Conservation (phyloP, 2,797 vertebrate genomes). For the Orestias chungarensis region DNA sequence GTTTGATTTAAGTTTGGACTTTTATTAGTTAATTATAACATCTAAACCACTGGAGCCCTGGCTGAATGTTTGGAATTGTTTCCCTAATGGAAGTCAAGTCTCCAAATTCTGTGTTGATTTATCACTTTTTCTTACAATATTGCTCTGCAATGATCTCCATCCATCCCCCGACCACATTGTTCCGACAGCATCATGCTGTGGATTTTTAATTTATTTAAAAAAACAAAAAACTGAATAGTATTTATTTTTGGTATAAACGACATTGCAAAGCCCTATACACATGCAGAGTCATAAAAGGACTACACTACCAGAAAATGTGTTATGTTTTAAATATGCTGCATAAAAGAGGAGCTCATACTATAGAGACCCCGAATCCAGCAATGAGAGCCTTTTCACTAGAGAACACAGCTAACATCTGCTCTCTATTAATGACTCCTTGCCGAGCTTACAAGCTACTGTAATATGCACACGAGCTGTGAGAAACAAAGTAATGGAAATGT, state of each 20-base stretch:
- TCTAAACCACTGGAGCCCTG: not conserved
- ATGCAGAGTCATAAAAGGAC: not conserved
- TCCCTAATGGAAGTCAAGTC: not conserved
- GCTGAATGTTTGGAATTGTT: not conserved
- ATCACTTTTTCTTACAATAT: not conserved
- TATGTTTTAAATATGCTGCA: slow-evolving; percentile 9
- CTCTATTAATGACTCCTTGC: slow-evolving; percentile 67
- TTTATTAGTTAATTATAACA: not conserved
- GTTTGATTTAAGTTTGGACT: not conserved
- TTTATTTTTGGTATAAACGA: not conserved
- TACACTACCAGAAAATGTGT: not conserved
- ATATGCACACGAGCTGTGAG: slow-evolving; percentile 65
- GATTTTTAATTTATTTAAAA: not conserved
- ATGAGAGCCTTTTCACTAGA: slow-evolving; percentile 50
- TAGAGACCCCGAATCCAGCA: slow-evolving; percentile 40
- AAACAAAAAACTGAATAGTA: too few relatives aligned
- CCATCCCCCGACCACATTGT: too few relatives aligned
- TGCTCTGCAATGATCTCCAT: not conserved
- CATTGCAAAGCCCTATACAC: not conserved
- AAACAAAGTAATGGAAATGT: slow-evolving; percentile 57
- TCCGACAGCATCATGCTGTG: too few relatives aligned
- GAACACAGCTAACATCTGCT: slow-evolving; percentile 71
- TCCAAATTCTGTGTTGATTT: too few relatives aligned
- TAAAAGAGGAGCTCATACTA: slow-evolving; percentile 56
- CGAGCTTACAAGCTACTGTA: slow-evolving; percentile 63